phyloP scores from a whole-genome alignment of 2,113 vertebrate species.

The Calyptommatus sinebrachiatus region DNA sequence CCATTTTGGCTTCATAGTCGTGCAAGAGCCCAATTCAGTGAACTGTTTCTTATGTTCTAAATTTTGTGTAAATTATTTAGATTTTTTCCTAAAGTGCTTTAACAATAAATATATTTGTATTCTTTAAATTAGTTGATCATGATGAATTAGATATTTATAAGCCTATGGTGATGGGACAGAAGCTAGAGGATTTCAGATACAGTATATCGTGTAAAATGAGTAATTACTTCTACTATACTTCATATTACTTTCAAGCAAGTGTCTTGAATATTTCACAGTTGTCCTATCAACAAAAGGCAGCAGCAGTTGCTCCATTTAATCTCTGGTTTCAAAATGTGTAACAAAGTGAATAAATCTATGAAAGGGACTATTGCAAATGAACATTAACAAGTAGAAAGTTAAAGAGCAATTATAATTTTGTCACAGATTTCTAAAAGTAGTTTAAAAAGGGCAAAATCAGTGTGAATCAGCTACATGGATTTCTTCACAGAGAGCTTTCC shows the following conservation, averaged over 20 bases:
- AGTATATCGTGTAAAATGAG: not conserved
- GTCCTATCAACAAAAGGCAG: constrained; percentile 10
- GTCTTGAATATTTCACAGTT: not conserved
- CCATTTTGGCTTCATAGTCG: too few species aligned
- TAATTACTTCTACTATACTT: constrained; percentile 19
- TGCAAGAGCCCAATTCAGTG: too few species aligned
- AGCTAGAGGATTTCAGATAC: not conserved
- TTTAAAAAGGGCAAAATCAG: not conserved
- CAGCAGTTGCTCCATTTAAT: not conserved
- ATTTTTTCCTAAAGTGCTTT: too few species aligned
- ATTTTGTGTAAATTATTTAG: too few species aligned
- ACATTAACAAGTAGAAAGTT: not conserved
- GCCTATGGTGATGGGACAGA: not conserved
- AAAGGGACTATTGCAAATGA: not conserved
- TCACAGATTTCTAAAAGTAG: not conserved
- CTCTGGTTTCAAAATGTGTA: not conserved
- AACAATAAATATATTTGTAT: not conserved
- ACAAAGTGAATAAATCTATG: constrained; percentile 17
- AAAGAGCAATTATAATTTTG: not conserved
- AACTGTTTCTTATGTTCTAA: too few species aligned
- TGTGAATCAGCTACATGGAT: not conserved
- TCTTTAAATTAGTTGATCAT: constrained; percentile 5
- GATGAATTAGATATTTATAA: not conserved
- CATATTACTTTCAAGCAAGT: constrained; percentile 1
- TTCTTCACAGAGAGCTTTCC: not conserved